Evolutionary conservation across 2,797 vertebrate genomes (phyloP), one percentile per base, ranked within the genome.

Genomic region (Eulemur albifrons): DNA sequence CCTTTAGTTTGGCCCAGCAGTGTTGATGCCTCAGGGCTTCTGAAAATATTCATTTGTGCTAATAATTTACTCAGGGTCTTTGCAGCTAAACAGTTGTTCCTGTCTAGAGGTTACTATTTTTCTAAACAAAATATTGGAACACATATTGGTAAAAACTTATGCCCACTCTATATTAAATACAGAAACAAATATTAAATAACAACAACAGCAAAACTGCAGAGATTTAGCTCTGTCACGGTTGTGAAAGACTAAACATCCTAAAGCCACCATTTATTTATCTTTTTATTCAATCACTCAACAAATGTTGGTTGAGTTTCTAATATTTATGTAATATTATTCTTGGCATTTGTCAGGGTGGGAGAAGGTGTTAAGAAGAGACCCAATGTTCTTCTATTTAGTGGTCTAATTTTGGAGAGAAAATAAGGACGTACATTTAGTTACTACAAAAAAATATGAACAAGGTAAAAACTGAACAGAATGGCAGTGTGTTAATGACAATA

Each of bases 1-100:
- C 30, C 27, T 93, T 97, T 95, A 77, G 80, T 4, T 98, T 97
- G 93, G 35, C 25, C 38, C 61, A 91, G 14, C 38, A 90, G 18
- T 76, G 9, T 80, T 95, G 61, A 84, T 87, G 52, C 20, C 7
- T 63, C 13, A 79, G 63, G 52, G 38, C 23, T 96, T 80, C 96
- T 97, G 69, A 87, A 92, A 97, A 59, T n/a, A 5, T 61, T 79
- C 91, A 90, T 65, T 91, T 88, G 5, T 50, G 4, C 23, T 96
- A 97, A 95, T 40, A 40, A 89, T 96, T 43, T 43, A 30, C 75
- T 96, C 80, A 72, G 63, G 14, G 35, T 86, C 6, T 82, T 52
- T 92, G n/a, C 38, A 82, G 11, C 81, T 96, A 65, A 35, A 52
- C 69, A 52, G 67, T 38, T 93, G 50, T 94, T 96, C 11, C 48